Conservation (phyloP, 2,888 invertebrate species). For the Ennomos fuscantarius region DNA sequence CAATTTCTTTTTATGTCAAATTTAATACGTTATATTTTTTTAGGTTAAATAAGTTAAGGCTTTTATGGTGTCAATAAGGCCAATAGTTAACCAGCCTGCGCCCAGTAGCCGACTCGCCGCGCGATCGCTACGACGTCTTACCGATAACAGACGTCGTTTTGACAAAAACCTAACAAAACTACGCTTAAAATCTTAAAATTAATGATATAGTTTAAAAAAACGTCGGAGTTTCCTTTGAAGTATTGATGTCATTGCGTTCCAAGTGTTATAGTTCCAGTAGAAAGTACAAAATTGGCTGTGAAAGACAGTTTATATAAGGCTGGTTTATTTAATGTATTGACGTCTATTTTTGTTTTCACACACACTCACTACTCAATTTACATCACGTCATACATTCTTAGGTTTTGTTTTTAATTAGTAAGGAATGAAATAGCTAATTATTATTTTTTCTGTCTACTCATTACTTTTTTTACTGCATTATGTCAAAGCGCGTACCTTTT, state of each 20-base stretch:
- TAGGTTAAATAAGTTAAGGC: conserved; percentile 28
- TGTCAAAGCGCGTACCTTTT: conserved; percentile 57
- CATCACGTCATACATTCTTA: conserved; percentile 35
- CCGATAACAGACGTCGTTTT: conserved; percentile 52
- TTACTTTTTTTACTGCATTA: conserved; percentile 78
- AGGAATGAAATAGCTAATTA: conserved; percentile 27
- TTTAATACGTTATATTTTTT: too few species aligned
- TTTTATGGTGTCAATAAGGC: conserved; percentile 62
- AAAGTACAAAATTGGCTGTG: conserved; percentile 47
- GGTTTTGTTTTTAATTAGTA: conserved; percentile 3
- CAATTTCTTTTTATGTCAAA: too few species aligned
- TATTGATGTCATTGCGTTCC: conserved; percentile 34
- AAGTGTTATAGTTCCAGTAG: conserved; percentile 48
- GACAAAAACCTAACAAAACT: conserved; percentile 51
- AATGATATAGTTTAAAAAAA: conserved; percentile 63
- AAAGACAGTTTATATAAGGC: conserved; percentile 56
- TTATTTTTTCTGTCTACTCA: conserved; percentile 39
- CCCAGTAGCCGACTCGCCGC: conserved; percentile 72
- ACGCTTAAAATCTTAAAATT: conserved; percentile 55
- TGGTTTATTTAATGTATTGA: conserved; percentile 52
- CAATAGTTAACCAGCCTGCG: conserved; percentile 60
- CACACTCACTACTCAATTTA: conserved; percentile 49
- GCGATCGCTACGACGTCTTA: conserved; percentile 70
- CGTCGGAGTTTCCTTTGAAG: conserved; percentile 48
- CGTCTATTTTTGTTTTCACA: conserved; percentile 64